Evolutionary conservation across 2,113 vertebrate species (phyloP).

Genomic region (Forbesichthys agassizii): DNA sequence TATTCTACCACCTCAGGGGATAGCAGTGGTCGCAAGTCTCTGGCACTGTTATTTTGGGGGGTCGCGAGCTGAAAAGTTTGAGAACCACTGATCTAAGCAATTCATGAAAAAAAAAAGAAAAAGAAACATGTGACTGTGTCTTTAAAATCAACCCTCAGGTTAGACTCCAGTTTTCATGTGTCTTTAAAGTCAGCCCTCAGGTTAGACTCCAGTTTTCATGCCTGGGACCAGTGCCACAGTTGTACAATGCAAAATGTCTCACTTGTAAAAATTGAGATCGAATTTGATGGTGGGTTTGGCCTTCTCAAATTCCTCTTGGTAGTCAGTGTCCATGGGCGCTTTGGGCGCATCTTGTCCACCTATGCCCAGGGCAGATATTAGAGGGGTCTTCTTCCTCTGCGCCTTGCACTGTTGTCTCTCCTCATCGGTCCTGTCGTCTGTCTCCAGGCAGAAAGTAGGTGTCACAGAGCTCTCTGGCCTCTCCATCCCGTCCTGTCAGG

Average conservation of each 20-base stretch:
- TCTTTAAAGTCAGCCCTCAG: too few relatives aligned
- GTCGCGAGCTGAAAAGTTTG: too few relatives aligned
- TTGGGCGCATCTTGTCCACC: conserved; percentile 64
- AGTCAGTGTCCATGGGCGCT: conserved; percentile 85
- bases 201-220: too few relatives aligned
- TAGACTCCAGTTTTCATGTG: too few relatives aligned
- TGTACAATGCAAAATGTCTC: conserved; percentile 55
- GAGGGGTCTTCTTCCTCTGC: conserved; percentile 32
- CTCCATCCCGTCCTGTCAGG: conserved; percentile 72
- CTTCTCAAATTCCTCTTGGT: conserved; percentile 76
- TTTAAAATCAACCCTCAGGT: too few relatives aligned
- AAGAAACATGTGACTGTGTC: too few relatives aligned
- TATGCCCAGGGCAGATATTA: conserved; percentile 62
- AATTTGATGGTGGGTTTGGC: conserved; percentile 74
- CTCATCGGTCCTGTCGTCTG: conserved; percentile 70
- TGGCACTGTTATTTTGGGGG: too few relatives aligned
- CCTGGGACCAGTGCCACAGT: too few relatives aligned
- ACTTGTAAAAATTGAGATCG: conserved; percentile 77
- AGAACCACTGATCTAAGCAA: too few relatives aligned
- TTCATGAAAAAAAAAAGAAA: too few relatives aligned
- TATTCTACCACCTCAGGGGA: too few relatives aligned
- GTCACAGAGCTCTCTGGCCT: conserved; percentile 70
- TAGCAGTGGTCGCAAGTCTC: too few relatives aligned
- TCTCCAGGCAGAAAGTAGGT: conserved; percentile 62
- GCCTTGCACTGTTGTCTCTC: conserved; percentile 33